These are phyloP conservation scores for Steromphala cineraria DNA, from an alignment of 2,888 invertebrate species.

Conservation along the genomic window DNA sequence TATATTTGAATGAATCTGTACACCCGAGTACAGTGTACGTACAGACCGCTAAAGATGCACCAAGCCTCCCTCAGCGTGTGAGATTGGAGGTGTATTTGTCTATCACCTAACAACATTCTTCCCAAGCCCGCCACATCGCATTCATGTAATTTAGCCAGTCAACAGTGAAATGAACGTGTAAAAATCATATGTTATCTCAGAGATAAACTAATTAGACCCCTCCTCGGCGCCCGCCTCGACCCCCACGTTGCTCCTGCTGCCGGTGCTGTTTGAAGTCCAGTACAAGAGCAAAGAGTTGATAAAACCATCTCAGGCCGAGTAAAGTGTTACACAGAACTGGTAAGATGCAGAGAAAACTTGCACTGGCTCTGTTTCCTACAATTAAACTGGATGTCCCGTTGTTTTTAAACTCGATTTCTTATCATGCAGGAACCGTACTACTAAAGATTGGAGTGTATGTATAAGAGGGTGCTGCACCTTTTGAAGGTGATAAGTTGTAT, in stretches of 20 bases:
- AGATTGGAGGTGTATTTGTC: background rate
- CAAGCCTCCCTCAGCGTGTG: background rate
- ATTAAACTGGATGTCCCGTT: background rate
- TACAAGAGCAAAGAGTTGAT: background rate
- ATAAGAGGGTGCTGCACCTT: too few species aligned
- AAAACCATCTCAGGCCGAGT: background rate
- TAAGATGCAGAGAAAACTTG: too few species aligned
- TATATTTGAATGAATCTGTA: too few species aligned
- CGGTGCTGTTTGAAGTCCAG: background rate
- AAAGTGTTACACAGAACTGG: too few species aligned
- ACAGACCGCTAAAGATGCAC: background rate
- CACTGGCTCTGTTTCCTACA: background rate
- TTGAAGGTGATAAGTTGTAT: too few species aligned
- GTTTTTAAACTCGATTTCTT: background rate
- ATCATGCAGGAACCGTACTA: background rate
- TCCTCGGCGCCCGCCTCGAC: background rate
- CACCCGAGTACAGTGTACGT: too few species aligned
- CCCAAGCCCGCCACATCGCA: background rate
- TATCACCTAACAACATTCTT: background rate
- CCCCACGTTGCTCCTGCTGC: background rate
- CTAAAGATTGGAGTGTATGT: background rate
- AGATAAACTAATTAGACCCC: background rate
- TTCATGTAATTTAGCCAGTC: background rate
- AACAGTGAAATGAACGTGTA: conserved; percentile 5
- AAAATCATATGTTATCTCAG: background rate